A percentile compares a stretch with the other conserved stretches of the same genome.
These are phyloP conservation scores for Apogon hyalosoma DNA, from an alignment of 2,797 vertebrate species.

Conservation along the genomic window DNA sequence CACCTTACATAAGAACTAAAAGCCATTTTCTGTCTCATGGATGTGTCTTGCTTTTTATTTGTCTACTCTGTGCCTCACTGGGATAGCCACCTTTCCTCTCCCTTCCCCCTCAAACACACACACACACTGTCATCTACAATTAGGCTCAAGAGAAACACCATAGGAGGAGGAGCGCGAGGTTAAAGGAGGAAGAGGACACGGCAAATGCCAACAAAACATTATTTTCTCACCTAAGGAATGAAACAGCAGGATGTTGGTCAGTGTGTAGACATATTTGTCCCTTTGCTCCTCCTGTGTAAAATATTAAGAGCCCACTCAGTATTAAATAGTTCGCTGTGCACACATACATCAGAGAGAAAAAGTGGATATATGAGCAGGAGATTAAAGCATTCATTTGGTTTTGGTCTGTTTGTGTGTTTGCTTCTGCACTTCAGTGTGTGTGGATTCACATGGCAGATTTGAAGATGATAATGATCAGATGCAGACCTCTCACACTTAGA, in stretches of 20 bases:
- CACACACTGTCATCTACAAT: conserved; percentile 78
- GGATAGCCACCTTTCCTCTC: conserved; percentile 68
- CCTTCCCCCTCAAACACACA: conserved; percentile 72
- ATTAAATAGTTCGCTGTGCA: conserved; percentile 30
- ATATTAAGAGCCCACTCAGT: conserved; percentile 1
- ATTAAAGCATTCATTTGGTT: conserved; percentile 15
- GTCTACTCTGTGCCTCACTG: conserved; percentile 36
- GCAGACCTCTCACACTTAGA: conserved; percentile 75
- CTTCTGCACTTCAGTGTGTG: conserved; percentile 28
- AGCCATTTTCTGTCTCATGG: conserved; percentile 38
- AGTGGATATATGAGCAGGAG: conserved; percentile 24
- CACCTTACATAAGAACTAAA: conserved; percentile 50
- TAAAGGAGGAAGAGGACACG: conserved; percentile 63
- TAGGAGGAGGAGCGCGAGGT: conserved; percentile 70
- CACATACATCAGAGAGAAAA: conserved; percentile 27
- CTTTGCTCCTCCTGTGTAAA: background rate
- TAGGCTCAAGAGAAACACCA: conserved; percentile 77
- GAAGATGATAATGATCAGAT: conserved; percentile 71
- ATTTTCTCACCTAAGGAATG: conserved; percentile 59
- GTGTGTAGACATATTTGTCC: conserved; percentile 18
- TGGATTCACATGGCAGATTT: conserved; percentile 52
- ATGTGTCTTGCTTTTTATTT: conserved; percentile 53
- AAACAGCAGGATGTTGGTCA: conserved; percentile 33
- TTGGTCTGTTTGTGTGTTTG: conserved; percentile 14
- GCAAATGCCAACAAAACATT: conserved; percentile 50